Evolutionary conservation across 92 coral and sea anemone species (phyloP).

Genomic region (Zoanthus sociatus): DNA sequence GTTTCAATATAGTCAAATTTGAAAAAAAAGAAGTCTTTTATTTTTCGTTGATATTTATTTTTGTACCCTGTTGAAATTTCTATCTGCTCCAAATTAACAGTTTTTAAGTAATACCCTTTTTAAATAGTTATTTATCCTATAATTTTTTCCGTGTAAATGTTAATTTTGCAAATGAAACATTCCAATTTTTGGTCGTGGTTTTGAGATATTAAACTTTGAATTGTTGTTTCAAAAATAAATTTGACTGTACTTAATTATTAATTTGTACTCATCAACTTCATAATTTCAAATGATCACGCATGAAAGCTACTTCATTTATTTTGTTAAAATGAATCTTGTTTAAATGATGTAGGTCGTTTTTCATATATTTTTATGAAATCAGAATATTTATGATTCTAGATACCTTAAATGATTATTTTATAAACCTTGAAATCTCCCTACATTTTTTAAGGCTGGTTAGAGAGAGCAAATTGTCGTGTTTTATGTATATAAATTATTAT

Average conservation of each 20-base stretch:
- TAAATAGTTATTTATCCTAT: neutral
- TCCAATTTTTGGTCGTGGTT: neutral
- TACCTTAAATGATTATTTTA: too few species aligned
- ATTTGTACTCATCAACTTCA: neutral
- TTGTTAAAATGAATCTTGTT: neutral
- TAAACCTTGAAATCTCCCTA: too few species aligned
- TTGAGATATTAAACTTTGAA: neutral
- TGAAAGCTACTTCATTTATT: neutral
- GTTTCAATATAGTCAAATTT: too few species aligned
- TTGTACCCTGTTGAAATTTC: neutral
- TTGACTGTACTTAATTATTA: neutral
- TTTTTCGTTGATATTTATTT: too few species aligned
- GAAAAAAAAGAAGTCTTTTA: too few species aligned
- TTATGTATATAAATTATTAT: too few species aligned
- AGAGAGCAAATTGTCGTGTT: too few species aligned
- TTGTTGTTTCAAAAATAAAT: neutral
- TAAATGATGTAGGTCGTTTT: too few species aligned
- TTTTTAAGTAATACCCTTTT: neutral
- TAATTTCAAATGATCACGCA: neutral
- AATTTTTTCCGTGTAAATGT: neutral
- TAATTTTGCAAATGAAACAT: neutral
- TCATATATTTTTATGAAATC: too few species aligned
- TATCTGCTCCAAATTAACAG: neutral
- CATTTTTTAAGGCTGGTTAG: too few species aligned
- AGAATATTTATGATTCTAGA: too few species aligned